phyloP scores from a whole-genome alignment of 2,888 invertebrate species.

The Drosophila histrio region DNA sequence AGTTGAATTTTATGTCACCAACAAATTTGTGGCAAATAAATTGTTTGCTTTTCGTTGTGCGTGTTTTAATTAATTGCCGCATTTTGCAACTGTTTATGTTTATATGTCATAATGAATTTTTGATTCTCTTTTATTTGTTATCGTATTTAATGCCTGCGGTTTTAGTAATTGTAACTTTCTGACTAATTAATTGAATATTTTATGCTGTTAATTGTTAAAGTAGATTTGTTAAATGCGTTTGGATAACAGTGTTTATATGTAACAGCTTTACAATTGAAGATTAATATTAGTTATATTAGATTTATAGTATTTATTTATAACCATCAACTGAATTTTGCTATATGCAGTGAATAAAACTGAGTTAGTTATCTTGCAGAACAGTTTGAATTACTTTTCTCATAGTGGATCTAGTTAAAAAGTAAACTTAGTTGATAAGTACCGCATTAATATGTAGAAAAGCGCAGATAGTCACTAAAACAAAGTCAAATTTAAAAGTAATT shows the following conservation, averaged over 20 bases:
- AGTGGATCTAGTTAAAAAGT: too few relatives aligned
- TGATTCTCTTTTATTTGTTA: slow-evolving; percentile 1
- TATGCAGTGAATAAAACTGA: too few relatives aligned
- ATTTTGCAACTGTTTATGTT: slow-evolving; percentile 27
- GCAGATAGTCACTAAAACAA: too few relatives aligned
- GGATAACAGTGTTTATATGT: neutral
- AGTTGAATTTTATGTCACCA: slow-evolving; percentile 20
- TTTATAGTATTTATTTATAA: too few relatives aligned
- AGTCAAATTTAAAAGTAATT: too few relatives aligned
- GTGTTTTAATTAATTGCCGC: slow-evolving; percentile 30
- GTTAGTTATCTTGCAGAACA: too few relatives aligned
- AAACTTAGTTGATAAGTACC: too few relatives aligned
- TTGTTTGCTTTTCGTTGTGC: slow-evolving; percentile 9
- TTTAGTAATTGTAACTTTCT: slow-evolving; percentile 40
- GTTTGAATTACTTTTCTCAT: too few relatives aligned
- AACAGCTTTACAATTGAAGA: neutral
- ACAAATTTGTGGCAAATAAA: slow-evolving; percentile 14
- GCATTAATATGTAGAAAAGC: too few relatives aligned
- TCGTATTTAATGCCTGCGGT: slow-evolving; percentile 37
- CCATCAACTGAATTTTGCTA: too few relatives aligned
- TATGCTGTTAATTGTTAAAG: slow-evolving; percentile 13
- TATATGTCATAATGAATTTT: slow-evolving; percentile 11
- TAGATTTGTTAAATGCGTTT: neutral
- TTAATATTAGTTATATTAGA: neutral
- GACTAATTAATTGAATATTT: slow-evolving; percentile 26